Evolutionary conservation across 2,888 invertebrate genomes (phyloP), one percentile per base, ranked within the genome.

Genomic region (Leucophora obtusa): DNA sequence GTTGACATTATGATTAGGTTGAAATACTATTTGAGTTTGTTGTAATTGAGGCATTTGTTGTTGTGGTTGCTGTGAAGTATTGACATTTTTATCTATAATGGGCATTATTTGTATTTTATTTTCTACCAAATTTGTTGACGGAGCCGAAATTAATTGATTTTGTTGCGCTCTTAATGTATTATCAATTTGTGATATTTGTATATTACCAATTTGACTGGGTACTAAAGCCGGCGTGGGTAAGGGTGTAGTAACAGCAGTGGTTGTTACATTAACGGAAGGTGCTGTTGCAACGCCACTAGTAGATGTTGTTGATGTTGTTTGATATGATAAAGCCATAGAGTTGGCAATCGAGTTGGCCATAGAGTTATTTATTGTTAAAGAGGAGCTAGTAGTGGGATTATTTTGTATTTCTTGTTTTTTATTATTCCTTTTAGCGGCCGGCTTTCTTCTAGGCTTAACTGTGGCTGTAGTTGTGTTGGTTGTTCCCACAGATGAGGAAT

Each of bases 31-130:
- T 54, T 66, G 54, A 10, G 72, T 79, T 69, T 68, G 59, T 24
- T 73, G 79, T 5, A 54, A 24, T 28, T 78, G 82, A 5, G 65
- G 56, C 71, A 75, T 47, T 82, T 78, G 58, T 73, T 78, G 58
- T 70, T 76, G 28, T 56, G 14, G 10, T 59, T 56, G 1, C 4
- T 35, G 38, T 6, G 38, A 9, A 6, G 1, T 14, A 11, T 38
- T 38, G 11, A 54, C 18, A 33, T 76, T 79, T 51, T 81, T 78
- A 73, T 89, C 85, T 71, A 89, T 76, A 80, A 91, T 89, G 58
- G 91, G 88, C 90, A 91, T 91, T 43, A 91, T 91, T 85, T 91
- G 91, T 56, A 91, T 91, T 84, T 91, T 90, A 70, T 91, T 91
- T 79, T 91, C 91, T 2, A 91, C 90, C 59, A 87, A 89, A 88